Base-by-base conservation (phyloP, 2,797 vertebrate genomes). In the Mormyrus proboscirostris region DNA sequence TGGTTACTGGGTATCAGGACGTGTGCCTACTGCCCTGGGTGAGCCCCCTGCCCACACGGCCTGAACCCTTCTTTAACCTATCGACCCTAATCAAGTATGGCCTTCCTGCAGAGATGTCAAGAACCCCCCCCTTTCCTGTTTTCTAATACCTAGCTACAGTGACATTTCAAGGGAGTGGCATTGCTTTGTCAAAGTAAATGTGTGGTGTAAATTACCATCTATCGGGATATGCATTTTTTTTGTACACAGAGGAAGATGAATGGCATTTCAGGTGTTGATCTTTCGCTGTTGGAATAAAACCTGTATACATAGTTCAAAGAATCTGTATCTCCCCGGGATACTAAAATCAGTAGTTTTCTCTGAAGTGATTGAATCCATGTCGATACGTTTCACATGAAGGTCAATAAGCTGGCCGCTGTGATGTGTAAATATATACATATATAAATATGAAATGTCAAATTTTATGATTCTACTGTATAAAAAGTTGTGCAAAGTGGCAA, bases 141-240 rank as follows among this genome's bases (percentile, higher is more conserved):
- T 90, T 83, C 19, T 84, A 91, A 49, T 84, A 51, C 25, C 25
- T 53, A 55, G 29, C 92, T 86, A 91, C 2, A 33, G 89, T 89
- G 89, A 44, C 90, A 90, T 93, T 90, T 91, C 93, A 91, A 92
- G 87, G 88, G 90, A 90, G 90, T 91, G 88, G 90, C 90, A 93
- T 93, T 91, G 92, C 91, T 91, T 92, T 88, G 90, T 91, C 88
- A 90, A 91, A 91, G 91, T 93, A 92, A 94, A 92, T 94, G 93
- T 93, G 93, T 93, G 91, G 92, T 88, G 92, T 94, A 93, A 94
- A 93, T 92, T 38, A 90, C 90, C 91, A 88, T 92, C 89, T 76
- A 62, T 85, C 90, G 29, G 83, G 79, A 92, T 88, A 91, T 92
- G 90, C 92, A 90, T 92, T 91, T 93, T 90, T 49, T 90, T 33